phyloP scores from a whole-genome alignment of 2,113 vertebrate genomes.

The Upupa epops region DNA sequence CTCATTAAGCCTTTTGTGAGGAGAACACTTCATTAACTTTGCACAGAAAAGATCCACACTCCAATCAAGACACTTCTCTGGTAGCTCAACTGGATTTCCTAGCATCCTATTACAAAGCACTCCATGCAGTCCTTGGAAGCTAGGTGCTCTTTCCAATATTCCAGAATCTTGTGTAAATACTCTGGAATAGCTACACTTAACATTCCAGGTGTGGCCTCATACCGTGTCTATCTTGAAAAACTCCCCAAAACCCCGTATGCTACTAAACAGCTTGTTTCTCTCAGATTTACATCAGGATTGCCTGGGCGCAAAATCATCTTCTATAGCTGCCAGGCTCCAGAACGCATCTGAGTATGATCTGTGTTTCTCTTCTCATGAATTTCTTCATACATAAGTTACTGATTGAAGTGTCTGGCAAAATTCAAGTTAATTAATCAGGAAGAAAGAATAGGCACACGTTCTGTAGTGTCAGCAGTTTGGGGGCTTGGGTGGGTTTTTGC shows the following conservation, averaged over 20 bases:
- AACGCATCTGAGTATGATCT: neutral
- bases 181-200: neutral
- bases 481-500: neutral
- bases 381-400: neutral
- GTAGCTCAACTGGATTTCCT: neutral
- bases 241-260: neutral
- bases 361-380: neutral
- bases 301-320: neutral
- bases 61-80: neutral
- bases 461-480: neutral
- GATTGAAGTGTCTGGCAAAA: too few relatives aligned
- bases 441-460: neutral
- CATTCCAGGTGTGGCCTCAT: neutral
- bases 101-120: neutral
- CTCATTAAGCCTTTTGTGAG: neutral
- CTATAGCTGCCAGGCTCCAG: neutral
- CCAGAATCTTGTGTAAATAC: neutral
- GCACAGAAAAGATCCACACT: neutral
- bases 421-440: neutral
- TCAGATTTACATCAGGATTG: neutral
- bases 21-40: neutral
- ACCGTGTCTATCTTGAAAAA: neutral
- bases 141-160: neutral
- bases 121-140: neutral
- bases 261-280: neutral